phyloP scores from a whole-genome alignment of 2,113 vertebrate species.

The Paratilapia polleni region DNA sequence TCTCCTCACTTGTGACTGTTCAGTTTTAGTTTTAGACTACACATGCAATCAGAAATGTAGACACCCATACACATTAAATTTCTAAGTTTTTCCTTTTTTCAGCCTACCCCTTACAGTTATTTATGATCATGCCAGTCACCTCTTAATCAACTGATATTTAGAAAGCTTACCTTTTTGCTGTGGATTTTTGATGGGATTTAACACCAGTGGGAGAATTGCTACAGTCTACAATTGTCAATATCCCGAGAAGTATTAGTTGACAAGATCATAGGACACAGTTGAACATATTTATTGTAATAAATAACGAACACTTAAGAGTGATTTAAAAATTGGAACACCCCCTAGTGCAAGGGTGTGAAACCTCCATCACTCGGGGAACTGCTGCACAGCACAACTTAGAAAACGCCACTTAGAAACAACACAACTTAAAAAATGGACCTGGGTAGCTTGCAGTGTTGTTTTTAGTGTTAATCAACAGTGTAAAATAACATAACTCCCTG shows the following conservation, averaged over 20 bases:
- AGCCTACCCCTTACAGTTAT: not conserved
- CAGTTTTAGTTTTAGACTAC: not conserved
- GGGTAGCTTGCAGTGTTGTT: no score
- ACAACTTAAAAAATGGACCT: not conserved
- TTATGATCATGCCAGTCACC: not conserved
- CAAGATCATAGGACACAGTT: not conserved
- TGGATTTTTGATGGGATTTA: not conserved
- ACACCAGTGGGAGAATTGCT: not conserved
- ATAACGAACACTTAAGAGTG: not conserved
- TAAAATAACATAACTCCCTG: not conserved
- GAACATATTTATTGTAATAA: not conserved
- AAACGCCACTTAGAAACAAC: no score
- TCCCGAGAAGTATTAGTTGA: not conserved
- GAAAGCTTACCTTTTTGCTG: not conserved
- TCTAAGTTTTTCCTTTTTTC: not conserved
- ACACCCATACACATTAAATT: not conserved
- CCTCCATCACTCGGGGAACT: not conserved
- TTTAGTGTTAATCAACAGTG: no score
- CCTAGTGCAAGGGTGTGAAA: not conserved
- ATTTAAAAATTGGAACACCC: not conserved
- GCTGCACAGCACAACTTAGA: not conserved
- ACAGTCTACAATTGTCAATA: not conserved
- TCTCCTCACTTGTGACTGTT: not conserved
- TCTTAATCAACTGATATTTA: not conserved
- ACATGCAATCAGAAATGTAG: not conserved